phyloP scores from a whole-genome alignment of 2,797 vertebrate genomes.

The Glyptemys insculpta region DNA sequence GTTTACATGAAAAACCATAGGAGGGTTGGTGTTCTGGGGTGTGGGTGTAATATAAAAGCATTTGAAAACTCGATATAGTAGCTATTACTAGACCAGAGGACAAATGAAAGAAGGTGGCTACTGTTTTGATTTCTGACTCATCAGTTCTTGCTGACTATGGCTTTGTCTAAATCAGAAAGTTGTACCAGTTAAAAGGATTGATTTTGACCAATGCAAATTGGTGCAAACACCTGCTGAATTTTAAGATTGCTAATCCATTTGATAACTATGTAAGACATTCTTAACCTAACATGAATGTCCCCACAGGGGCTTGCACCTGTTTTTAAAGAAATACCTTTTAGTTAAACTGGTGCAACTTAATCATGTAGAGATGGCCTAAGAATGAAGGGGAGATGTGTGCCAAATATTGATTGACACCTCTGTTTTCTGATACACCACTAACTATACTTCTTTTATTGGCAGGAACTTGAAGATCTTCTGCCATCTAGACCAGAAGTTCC shows the following conservation, averaged over 20 bases:
- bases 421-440: not conserved
- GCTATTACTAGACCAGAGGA: not conserved
- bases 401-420: not conserved
- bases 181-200: not conserved
- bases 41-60: not conserved
- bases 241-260: not conserved
- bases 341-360: not conserved
- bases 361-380: not conserved
- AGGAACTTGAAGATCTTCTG: slow-evolving; percentile 98
- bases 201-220: not conserved
- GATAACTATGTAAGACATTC: too few species aligned
- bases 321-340: not conserved
- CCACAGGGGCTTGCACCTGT: not conserved
- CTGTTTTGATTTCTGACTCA: not conserved
- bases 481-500: slow-evolving; percentile 94
- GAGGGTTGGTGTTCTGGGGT: not conserved
- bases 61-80: not conserved
- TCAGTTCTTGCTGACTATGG: not conserved
- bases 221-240: not conserved
- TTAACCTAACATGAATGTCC: not conserved
- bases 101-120: not conserved
- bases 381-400: not conserved
- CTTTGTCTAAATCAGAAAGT: not conserved
- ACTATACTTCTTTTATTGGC: slow-evolving; percentile 27
- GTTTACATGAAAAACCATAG: not conserved